A percentile compares a stretch with the other conserved stretches of the same genome.
Conservation (phyloP, 2,113 vertebrate species). For the Aramus guarauna region DNA sequence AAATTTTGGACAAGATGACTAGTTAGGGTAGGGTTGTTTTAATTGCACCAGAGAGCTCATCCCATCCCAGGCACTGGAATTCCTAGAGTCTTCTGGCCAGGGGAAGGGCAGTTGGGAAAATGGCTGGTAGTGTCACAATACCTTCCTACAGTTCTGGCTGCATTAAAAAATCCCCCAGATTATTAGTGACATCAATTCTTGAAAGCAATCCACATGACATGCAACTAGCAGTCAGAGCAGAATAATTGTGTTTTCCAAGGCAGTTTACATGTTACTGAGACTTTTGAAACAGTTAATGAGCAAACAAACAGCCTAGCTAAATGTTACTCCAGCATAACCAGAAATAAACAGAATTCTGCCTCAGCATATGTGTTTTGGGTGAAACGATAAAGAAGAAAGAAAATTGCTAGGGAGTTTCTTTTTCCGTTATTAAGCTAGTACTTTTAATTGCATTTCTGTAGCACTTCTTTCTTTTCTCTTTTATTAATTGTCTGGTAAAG, state of each 20-base stretch:
- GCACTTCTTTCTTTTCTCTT: not conserved
- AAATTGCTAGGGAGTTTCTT: not conserved
- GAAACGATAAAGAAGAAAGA: not conserved
- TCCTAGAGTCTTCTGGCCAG: not conserved
- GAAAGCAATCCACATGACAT: not conserved
- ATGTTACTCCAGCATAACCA: not conserved
- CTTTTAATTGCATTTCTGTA: not conserved
- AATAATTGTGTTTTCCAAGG: not conserved
- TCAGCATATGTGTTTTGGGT: not conserved
- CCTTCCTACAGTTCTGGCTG: not conserved
- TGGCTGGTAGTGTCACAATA: not conserved
- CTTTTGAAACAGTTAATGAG: not conserved
- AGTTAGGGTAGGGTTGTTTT: not conserved
- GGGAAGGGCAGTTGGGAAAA: not conserved
- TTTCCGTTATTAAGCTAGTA: not conserved
- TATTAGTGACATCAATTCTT: not conserved
- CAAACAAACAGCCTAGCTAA: not conserved
- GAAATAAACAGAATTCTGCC: not conserved
- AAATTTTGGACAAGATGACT: not conserved
- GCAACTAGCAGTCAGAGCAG: not conserved
- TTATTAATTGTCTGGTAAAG: not conserved
- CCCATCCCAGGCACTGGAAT: not conserved
- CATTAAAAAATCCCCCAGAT: fast-evolving
- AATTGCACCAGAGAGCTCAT: not conserved
- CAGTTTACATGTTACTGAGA: not conserved